These are phyloP conservation scores for Lepidostoma basale DNA, from an alignment of 1,140 invertebrate genomes.

Conservation along the genomic window DNA sequence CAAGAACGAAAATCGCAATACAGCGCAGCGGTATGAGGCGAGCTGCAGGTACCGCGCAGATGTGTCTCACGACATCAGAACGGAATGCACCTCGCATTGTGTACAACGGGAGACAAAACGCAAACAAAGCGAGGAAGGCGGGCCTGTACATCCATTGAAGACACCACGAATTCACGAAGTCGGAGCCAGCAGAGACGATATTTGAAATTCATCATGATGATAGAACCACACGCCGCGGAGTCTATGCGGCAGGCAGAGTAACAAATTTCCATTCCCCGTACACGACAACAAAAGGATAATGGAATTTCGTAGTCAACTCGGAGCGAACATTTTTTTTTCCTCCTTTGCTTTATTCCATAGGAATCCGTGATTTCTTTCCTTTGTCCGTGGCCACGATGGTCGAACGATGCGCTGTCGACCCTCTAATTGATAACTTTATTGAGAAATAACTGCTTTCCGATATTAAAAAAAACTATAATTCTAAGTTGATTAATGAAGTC, in stretches of 20 bases:
- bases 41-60: not conserved
- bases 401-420: slow-evolving; percentile 33
- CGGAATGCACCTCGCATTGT: not conserved
- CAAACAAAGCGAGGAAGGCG: slow-evolving; percentile 20
- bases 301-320: slow-evolving; percentile 44
- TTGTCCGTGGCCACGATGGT: slow-evolving; percentile 27
- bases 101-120: not conserved
- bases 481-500: not conserved
- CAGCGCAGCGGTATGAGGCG: no score
- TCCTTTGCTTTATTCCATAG: slow-evolving; percentile 30
- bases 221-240: slow-evolving; percentile 24
- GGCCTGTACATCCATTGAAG: slow-evolving; percentile 27
- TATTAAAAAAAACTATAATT: not conserved
- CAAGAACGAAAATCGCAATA: no score
- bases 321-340: slow-evolving; percentile 19
- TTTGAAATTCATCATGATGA: slow-evolving; percentile 45
- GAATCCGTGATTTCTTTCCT: slow-evolving; percentile 42
- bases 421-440: slow-evolving; percentile 23
- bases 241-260: slow-evolving; percentile 12
- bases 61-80: slow-evolving; percentile 2
- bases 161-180: slow-evolving; percentile 36
- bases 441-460: not conserved
- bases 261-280: slow-evolving; percentile 42
- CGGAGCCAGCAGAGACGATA: slow-evolving; percentile 28
- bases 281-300: slow-evolving; percentile 44